Conservation (phyloP, 2,113 vertebrate genomes). For the Cervus canadensis region DNA sequence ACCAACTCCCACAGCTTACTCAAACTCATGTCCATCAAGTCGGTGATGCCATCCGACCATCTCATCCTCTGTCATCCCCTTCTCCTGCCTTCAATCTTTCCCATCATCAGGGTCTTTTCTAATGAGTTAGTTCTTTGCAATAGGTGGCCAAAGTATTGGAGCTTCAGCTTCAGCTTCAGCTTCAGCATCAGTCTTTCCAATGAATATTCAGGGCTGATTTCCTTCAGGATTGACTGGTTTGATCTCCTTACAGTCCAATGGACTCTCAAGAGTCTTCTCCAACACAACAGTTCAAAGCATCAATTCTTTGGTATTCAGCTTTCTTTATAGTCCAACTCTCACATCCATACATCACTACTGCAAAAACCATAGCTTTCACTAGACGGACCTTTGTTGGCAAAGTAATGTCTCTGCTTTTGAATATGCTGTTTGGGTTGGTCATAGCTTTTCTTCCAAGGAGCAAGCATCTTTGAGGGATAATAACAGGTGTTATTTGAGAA, state of each 20-base stretch:
- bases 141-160: background rate
- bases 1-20: background rate
- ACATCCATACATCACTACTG: background rate
- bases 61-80: background rate
- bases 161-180: background rate
- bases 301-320: background rate
- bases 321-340: background rate
- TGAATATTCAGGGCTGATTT: background rate
- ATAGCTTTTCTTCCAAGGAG: background rate
- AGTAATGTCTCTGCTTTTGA: background rate
- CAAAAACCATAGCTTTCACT: background rate
- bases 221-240: background rate
- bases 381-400: background rate
- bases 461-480: background rate
- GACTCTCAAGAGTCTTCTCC: background rate
- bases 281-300: background rate
- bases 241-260: background rate
- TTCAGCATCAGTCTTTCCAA: background rate
- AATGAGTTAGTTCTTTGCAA: background rate
- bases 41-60: background rate
- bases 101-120: background rate
- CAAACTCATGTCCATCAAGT: background rate
- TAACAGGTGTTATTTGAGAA: background rate
- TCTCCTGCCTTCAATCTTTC: background rate
- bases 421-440: background rate